These are phyloP conservation scores for Phoeniculus purpureus DNA, from an alignment of 2,797 vertebrate genomes.

Conservation along the genomic window DNA sequence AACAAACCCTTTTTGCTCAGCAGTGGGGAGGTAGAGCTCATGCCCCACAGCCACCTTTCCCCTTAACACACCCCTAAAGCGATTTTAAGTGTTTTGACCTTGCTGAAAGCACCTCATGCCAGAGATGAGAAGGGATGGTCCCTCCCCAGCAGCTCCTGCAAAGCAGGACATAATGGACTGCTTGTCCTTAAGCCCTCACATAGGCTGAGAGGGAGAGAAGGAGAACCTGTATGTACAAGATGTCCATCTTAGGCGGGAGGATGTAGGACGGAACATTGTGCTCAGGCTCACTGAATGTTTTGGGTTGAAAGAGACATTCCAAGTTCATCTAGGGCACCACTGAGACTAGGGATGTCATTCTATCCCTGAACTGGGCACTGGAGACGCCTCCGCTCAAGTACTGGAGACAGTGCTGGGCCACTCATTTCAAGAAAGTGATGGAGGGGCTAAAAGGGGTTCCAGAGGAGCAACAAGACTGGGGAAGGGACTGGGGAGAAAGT, in stretches of 20 bases:
- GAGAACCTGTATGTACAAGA: background rate
- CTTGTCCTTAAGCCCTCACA: fast-evolving
- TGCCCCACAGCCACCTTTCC: fast-evolving
- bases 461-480: no score
- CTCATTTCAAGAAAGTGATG: no score
- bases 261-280: background rate
- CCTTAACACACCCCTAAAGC: background rate
- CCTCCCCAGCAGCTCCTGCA: background rate
- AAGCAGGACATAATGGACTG: background rate
- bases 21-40: fast-evolving
- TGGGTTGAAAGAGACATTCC: no score
- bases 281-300: background rate
- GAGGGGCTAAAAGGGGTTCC: no score
- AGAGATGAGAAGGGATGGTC: background rate
- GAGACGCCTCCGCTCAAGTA: no score
- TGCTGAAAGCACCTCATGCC: background rate
- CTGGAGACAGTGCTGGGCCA: no score
- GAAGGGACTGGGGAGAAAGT: no score
- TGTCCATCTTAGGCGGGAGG: background rate
- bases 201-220: fast-evolving
- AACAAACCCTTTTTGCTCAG: background rate
- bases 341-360: background rate
- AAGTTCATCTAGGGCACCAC: no score
- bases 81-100: background rate
- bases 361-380: no score